These are phyloP conservation scores for Crematogaster levior DNA, from an alignment of 2,888 invertebrate species.

Conservation along the genomic window DNA sequence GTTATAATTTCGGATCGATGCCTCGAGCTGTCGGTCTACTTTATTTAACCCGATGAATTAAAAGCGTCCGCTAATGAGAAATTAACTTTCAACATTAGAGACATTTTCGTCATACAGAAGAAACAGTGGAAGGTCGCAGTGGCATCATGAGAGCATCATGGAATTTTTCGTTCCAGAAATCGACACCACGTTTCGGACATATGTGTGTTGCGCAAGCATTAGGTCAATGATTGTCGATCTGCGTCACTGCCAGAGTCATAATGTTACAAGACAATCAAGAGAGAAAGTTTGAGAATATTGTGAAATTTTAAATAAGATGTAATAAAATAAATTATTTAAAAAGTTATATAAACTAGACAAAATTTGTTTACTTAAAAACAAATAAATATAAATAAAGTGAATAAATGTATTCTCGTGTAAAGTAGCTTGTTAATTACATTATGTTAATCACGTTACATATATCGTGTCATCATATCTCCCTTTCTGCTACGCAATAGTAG, in stretches of 20 bases:
- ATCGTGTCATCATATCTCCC: too few relatives aligned
- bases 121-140: background rate
- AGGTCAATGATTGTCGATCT: background rate
- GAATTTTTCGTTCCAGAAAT: slow-evolving; percentile 37
- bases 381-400: background rate
- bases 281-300: background rate
- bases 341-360: background rate
- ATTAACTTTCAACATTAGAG: slow-evolving; percentile 34
- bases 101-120: slow-evolving; percentile 6
- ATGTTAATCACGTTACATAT: background rate
- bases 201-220: slow-evolving; percentile 24
- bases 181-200: slow-evolving; percentile 2
- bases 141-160: background rate
- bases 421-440: background rate
- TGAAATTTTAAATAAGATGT: background rate
- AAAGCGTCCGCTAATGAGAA: slow-evolving; percentile 47
- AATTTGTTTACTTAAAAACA: background rate
- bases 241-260: background rate
- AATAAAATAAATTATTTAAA: background rate
- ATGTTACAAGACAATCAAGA: background rate
- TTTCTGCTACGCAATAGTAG: background rate
- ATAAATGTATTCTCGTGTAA: background rate
- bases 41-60: slow-evolving; percentile 51
- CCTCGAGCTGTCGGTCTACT: slow-evolving; percentile 16
- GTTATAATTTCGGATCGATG: slow-evolving; percentile 67